These are phyloP conservation scores for Varanus komodoensis DNA, from an alignment of 2,113 vertebrate species.

Conservation along the genomic window DNA sequence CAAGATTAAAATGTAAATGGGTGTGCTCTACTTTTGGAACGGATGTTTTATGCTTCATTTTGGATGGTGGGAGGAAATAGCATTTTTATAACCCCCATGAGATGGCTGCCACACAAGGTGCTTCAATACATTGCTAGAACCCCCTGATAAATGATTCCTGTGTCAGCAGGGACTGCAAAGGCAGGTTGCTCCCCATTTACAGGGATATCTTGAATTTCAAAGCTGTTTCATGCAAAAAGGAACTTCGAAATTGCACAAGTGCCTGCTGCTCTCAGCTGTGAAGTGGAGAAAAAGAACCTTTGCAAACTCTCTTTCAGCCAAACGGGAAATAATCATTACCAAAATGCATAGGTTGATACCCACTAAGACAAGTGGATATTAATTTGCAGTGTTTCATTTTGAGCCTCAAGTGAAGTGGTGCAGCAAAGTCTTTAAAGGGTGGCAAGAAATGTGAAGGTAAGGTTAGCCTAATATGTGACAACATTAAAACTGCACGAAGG, in stretches of 20 bases:
- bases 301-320: neutral
- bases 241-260: constrained; percentile 28
- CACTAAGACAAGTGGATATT: neutral
- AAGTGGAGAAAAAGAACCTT: constrained; percentile 15
- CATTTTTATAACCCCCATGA: constrained; percentile 68
- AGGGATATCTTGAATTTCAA: constrained; percentile 54
- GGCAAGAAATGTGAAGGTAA: constrained; percentile 8
- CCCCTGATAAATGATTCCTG: constrained; percentile 71
- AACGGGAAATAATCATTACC: constrained; percentile 11
- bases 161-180: constrained; percentile 50
- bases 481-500: neutral
- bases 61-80: constrained; percentile 64
- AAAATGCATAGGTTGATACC: neutral
- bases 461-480: neutral
- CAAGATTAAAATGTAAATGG: constrained; percentile 78
- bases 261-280: neutral
- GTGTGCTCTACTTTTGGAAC: constrained; percentile 61
- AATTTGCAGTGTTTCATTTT: neutral
- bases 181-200: constrained; percentile 45
- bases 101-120: constrained; percentile 47
- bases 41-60: constrained; percentile 65
- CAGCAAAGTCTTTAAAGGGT: neutral
- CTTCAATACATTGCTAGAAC: constrained; percentile 51
- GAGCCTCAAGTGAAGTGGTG: neutral
- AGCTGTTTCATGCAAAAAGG: constrained; percentile 33